Percentiles rank a stretch among this genome's conserved stretches.
Conservation (phyloP, 2,113 vertebrate species). For the Urocolius indicus region DNA sequence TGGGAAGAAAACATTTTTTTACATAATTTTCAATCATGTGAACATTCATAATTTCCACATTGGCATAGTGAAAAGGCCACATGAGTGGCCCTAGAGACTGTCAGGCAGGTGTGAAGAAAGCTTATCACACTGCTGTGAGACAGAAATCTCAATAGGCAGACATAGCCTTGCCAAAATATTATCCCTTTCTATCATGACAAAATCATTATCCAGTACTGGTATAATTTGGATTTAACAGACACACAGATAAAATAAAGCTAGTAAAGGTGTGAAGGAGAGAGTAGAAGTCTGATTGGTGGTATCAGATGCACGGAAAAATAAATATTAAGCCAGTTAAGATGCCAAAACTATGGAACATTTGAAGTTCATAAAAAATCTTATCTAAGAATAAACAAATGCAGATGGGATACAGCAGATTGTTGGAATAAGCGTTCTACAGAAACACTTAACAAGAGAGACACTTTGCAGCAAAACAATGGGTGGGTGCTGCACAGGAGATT, state of each 20-base stretch:
- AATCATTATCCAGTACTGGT: neutral
- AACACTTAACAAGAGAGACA: neutral
- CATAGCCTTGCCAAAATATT: neutral
- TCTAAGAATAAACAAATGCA: neutral
- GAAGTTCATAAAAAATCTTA: neutral
- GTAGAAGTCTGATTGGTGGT: neutral
- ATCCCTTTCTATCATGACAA: neutral
- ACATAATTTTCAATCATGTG: neutral
- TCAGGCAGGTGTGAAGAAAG: neutral
- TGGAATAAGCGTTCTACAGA: neutral
- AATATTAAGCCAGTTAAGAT: neutral
- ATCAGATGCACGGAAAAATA: neutral
- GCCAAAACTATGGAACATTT: neutral
- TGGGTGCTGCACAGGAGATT: neutral
- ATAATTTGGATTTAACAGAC: neutral
- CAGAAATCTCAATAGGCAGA: neutral
- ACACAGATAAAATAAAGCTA: neutral
- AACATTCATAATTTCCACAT: neutral
- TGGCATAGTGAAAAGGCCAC: neutral
- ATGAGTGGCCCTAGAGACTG: neutral
- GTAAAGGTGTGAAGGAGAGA: neutral
- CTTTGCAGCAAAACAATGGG: neutral
- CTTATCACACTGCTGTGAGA: neutral
- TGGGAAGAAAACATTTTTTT: neutral
- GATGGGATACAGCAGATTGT: neutral